A percentile compares a stretch with the other conserved stretches of the same genome.
Conservation (phyloP, 2,888 invertebrate genomes). For the Harmothoe impar region DNA sequence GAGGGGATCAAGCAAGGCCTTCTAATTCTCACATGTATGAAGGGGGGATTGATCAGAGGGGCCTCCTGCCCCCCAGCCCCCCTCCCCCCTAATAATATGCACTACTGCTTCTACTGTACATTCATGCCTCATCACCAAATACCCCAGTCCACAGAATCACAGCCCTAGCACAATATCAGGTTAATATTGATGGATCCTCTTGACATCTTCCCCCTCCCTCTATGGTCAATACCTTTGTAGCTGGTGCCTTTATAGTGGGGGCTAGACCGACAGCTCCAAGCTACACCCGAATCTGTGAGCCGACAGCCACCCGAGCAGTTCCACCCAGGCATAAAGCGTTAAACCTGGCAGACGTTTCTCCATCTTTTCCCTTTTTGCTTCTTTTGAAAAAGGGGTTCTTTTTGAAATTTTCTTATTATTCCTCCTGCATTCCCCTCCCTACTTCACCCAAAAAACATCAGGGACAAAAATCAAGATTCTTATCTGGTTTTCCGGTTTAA, state of each 20-base stretch:
- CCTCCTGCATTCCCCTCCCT: too few relatives aligned
- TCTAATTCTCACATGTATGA: constrained; percentile 21
- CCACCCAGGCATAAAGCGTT: not conserved
- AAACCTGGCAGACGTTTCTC: not conserved
- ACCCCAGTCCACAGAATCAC: not conserved
- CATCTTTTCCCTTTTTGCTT: not conserved
- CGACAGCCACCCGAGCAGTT: not conserved
- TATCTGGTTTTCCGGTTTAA: not conserved
- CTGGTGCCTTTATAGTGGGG: not conserved
- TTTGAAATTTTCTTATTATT: not conserved
- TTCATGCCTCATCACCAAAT: not conserved
- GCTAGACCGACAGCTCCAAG: not conserved
- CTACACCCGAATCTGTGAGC: not conserved
- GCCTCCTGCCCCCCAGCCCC: not conserved
- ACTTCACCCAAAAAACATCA: not conserved
- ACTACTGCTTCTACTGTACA: not conserved
- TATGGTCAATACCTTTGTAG: constrained; percentile 28
- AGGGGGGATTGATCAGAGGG: not conserved
- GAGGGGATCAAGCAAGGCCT: not conserved
- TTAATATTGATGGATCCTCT: constrained; percentile 21
- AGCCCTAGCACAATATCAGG: constrained; percentile 3
- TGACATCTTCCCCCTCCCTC: not conserved
- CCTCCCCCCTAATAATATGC: not conserved
- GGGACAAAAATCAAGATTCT: constrained; percentile 2
- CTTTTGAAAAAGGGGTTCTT: not conserved